Percentiles rank a stretch among this genome's conserved stretches.
Evolutionary conservation across 2,888 invertebrate species (phyloP).

Genomic region (Rotaria magnacalcarata): DNA sequence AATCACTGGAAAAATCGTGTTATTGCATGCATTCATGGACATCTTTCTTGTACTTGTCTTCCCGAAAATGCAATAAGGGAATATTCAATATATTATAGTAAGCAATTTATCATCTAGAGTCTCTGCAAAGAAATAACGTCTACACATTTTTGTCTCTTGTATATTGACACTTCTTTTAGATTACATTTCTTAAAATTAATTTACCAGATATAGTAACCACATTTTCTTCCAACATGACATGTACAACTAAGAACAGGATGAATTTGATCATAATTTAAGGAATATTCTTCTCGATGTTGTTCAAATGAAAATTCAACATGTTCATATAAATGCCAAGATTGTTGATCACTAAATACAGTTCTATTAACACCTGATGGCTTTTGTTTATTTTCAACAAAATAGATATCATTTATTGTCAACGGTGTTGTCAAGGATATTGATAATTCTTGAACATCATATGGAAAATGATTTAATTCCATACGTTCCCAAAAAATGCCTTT

Average conservation of each 20-base stretch:
- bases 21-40: no score
- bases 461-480: slow-evolving; percentile 32
- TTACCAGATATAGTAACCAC: slow-evolving; percentile 32
- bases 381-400: slow-evolving; percentile 4
- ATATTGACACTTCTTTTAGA: no score
- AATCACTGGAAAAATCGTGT: no score
- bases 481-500: slow-evolving; percentile 5
- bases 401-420: background rate
- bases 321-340: slow-evolving; percentile 20
- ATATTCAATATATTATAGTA: no score
- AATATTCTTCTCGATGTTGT: slow-evolving; percentile 25
- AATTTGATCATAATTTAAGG: background rate
- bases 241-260: background rate
- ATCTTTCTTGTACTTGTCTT: no score
- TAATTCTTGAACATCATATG: slow-evolving; percentile 24
- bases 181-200: background rate
- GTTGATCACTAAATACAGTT: slow-evolving; percentile 31
- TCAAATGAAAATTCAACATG: slow-evolving; percentile 9
- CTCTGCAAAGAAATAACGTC: no score
- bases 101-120: no score
- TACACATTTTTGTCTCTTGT: no score
- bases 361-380: slow-evolving; percentile 29
- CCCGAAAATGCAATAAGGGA: no score
- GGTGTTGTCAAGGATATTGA: slow-evolving; percentile 29
- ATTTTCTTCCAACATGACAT: slow-evolving; percentile 31